phyloP scores from a whole-genome alignment of 2,888 invertebrate genomes.

The Plemyria rubiginata region DNA sequence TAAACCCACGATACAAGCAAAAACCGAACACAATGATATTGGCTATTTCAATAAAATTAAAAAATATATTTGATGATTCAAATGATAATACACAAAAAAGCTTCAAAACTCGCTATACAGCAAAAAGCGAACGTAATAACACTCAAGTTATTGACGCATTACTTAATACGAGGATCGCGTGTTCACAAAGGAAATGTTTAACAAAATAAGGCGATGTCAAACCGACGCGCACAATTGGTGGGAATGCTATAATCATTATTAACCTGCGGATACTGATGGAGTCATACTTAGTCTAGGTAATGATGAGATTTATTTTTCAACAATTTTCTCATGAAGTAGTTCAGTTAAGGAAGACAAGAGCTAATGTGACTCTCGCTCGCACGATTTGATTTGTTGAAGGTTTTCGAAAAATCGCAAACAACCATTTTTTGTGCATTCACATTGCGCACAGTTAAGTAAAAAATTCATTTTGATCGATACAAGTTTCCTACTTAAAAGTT shows the following conservation, averaged over 20 bases:
- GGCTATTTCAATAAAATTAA: background rate
- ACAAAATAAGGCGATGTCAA: conserved; percentile 55
- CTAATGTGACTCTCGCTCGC: no score
- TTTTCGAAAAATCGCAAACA: no score
- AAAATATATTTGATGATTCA: background rate
- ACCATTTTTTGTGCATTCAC: no score
- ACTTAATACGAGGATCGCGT: conserved; percentile 70
- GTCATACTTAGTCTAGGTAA: conserved; percentile 7
- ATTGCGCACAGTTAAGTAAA: no score
- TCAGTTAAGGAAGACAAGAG: background rate
- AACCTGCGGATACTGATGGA: conserved; percentile 27
- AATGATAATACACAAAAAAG: conserved; percentile 10
- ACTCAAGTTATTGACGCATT: conserved; percentile 65
- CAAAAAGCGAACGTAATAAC: conserved; percentile 35
- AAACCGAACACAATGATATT: background rate
- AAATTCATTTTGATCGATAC: no score
- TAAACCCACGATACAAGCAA: no score
- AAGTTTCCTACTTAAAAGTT: no score
- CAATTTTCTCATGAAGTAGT: background rate
- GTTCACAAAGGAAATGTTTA: conserved; percentile 62
- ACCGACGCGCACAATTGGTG: conserved; percentile 41
- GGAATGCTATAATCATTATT: conserved; percentile 38
- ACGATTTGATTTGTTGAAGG: no score
- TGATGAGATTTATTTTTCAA: background rate
- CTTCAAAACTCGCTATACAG: conserved; percentile 30